Base-by-base conservation (phyloP, 2,888 invertebrate species). In the Podotricha telesiphe region DNA sequence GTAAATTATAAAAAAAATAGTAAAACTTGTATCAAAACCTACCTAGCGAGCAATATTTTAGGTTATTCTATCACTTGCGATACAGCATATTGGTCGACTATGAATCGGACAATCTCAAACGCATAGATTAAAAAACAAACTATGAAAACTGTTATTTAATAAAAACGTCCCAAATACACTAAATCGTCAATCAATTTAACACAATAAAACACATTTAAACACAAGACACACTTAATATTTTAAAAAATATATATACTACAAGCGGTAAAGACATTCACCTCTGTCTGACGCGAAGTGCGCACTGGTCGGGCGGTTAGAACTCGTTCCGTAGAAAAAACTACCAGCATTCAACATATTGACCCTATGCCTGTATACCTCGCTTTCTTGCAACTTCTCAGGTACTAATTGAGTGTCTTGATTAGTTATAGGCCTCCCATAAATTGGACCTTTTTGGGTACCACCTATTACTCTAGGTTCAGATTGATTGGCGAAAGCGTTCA, bases 271-370 rank as follows among this genome's bases (percentile, higher is more conserved):
- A 91, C 93, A 91, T 90, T 93, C 92, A 93, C 93, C 93, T 93
- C 88, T 85, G 71, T 77, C 78, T 82, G 86, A 76, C 85, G 87
- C 87, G 87, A 82, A 86, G 89, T 86, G 90, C 90, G 88, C 85
- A 95, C 94, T 91, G 95, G 94, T 83, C 94, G 89, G 93, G 94
- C 84, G 94, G 92, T 80, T 81, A 74, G 87, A 91, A 91, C 91
- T 88, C 83, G 89, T 92, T 93, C 85, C 86, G 95, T 95, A 93
- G 95, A 96, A 91, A 91, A 92, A 92, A 89, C 80, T 90, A 86
- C 87, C 88, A 87, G 85, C 87, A 80, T 86, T 81, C 81, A 81
- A 79, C 82, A 81, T 77, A 80, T 80, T 86, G 89, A 87, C 90
- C 91, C 91, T 88, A 86, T 86, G 90, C 86, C 86, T 89, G 88